phyloP scores from a whole-genome alignment of 1,140 invertebrate genomes.

The Neodiprion fabricii region DNA sequence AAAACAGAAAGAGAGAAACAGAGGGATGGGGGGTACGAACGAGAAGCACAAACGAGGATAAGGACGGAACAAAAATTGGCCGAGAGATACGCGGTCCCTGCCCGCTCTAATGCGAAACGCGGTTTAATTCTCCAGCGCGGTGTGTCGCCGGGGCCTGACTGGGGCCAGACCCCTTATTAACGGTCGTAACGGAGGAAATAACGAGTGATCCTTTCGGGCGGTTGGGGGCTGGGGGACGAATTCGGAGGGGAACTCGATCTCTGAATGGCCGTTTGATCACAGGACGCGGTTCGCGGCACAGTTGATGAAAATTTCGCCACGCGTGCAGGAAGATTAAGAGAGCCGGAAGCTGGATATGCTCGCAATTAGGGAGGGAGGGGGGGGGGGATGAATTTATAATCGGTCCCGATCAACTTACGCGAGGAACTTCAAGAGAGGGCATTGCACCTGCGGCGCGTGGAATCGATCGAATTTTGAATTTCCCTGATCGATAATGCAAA shows the following conservation, averaged over 20 bases:
- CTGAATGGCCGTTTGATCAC: slow-evolving; percentile 53
- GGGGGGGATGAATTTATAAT: too few species aligned
- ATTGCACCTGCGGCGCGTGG: too few species aligned
- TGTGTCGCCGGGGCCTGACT: neutral
- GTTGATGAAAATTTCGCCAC: too few species aligned
- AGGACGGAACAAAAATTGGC: neutral
- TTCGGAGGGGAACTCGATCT: slow-evolving; percentile 28
- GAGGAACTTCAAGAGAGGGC: too few species aligned
- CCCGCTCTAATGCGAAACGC: neutral
- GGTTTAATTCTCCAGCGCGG: neutral
- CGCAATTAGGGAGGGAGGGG: too few species aligned
- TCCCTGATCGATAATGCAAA: too few species aligned
- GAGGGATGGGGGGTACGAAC: neutral
- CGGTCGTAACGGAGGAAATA: slow-evolving; percentile 55
- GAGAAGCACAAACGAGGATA: slow-evolving; percentile 14
- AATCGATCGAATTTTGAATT: too few species aligned
- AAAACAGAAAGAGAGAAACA: slow-evolving; percentile 1
- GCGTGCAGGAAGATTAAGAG: too few species aligned
- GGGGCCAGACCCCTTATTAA: slow-evolving; percentile 49
- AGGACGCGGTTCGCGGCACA: slow-evolving; percentile 20
- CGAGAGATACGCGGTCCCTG: neutral
- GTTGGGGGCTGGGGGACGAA: slow-evolving; percentile 30
- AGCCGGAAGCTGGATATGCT: too few species aligned
- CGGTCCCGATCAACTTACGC: too few species aligned
- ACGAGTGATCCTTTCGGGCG: slow-evolving; percentile 28